A percentile compares a stretch with the other conserved stretches of the same genome.
Conservation (phyloP, 2,797 vertebrate genomes). For the Fistularia commersonii region DNA sequence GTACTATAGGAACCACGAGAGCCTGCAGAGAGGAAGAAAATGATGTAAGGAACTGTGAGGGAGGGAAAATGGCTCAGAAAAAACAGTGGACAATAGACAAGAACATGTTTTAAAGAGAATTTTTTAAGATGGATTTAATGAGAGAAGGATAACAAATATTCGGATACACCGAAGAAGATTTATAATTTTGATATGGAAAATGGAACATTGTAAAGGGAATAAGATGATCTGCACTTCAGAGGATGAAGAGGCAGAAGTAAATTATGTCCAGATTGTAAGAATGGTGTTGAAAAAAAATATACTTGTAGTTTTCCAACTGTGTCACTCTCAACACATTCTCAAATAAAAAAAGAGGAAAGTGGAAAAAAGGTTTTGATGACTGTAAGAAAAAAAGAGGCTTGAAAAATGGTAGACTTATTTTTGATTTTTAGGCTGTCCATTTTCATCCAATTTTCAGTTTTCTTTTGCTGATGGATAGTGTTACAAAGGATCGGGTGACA, state of each 20-base stretch:
- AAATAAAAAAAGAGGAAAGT: not conserved
- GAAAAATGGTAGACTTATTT: not conserved
- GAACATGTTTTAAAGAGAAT: not conserved
- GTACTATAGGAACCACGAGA: conserved; percentile 94
- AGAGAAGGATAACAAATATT: not conserved
- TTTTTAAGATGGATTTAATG: not conserved
- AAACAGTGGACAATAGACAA: not conserved
- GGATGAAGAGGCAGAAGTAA: not conserved
- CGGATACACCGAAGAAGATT: not conserved
- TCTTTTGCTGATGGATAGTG: conserved; percentile 3
- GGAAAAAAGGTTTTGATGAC: conserved; percentile 4
- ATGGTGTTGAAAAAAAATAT: not conserved
- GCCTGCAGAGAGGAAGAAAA: conserved; percentile 65
- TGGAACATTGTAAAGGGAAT: not conserved
- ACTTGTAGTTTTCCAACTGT: too few species aligned
- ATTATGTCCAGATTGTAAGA: not conserved
- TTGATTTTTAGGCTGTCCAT: conserved; percentile 17
- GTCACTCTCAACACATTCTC: not conserved
- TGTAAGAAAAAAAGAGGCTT: not conserved
- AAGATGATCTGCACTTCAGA: not conserved
- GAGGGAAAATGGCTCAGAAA: not conserved
- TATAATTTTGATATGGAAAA: not conserved
- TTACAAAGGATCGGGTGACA: not conserved
- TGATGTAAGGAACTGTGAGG: not conserved
- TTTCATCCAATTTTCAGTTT: conserved; percentile 8